Evolutionary conservation across 1,140 invertebrate genomes (phyloP).

Genomic region (Hypothenemus hampei): DNA sequence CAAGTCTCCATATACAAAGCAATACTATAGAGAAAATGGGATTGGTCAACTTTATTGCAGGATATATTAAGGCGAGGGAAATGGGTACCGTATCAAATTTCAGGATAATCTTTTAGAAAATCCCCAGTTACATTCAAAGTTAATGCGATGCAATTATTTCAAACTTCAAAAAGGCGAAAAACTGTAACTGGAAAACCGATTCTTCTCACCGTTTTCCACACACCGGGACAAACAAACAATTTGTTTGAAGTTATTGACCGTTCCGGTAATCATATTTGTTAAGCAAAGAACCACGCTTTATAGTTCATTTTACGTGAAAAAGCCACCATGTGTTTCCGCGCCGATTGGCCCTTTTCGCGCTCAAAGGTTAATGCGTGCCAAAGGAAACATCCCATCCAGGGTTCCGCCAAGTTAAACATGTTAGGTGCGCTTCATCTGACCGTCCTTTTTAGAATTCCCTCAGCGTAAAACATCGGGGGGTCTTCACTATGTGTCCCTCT

Average conservation of each 20-base stretch:
- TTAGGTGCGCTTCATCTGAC: slow-evolving; percentile 33
- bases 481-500: no score
- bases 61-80: no score
- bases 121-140: no score
- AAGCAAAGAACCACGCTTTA: slow-evolving; percentile 37
- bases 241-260: slow-evolving; percentile 39
- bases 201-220: no score
- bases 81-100: no score
- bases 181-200: slow-evolving; percentile 14
- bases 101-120: neutral
- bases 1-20: no score
- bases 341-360: slow-evolving; percentile 35
- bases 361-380: slow-evolving; percentile 42
- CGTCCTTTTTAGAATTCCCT: slow-evolving; percentile 18
- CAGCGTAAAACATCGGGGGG: slow-evolving; percentile 20
- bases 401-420: slow-evolving; percentile 34
- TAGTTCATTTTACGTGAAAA: slow-evolving; percentile 38
- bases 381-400: slow-evolving; percentile 39
- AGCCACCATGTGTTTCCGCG: slow-evolving; percentile 36
- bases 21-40: neutral
- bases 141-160: no score
- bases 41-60: neutral
- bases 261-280: slow-evolving; percentile 39
- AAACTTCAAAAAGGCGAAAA: slow-evolving; percentile 17
- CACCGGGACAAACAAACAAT: slow-evolving; percentile 31